Percentiles rank a stretch among this genome's conserved stretches.
Evolutionary conservation across 2,888 invertebrate species (phyloP).

Genomic region (Pachydiplax longipennis): DNA sequence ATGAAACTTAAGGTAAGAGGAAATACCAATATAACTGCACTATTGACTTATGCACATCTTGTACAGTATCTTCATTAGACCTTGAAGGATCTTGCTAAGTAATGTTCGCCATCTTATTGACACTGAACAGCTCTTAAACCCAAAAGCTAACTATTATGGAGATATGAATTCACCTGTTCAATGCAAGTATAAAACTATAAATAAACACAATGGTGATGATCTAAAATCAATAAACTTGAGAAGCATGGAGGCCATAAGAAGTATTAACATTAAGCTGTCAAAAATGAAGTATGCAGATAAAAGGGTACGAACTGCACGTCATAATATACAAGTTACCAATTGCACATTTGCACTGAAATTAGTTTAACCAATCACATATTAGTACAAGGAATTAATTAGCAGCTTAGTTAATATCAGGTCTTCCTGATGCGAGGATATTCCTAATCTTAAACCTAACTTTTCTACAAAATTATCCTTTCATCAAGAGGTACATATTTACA

Average conservation of each 20-base stretch:
- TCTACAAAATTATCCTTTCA: too few relatives aligned
- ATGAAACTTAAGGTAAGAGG: conserved; percentile 23
- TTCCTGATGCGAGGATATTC: too few relatives aligned
- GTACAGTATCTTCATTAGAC: too few relatives aligned
- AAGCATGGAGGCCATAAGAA: neutral
- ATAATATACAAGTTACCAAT: neutral
- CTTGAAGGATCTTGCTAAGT: too few relatives aligned
- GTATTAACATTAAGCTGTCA: neutral
- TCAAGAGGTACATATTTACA: too few relatives aligned
- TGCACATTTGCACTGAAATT: too few relatives aligned
- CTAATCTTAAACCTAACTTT: too few relatives aligned
- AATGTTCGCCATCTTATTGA: neutral
- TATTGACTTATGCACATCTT: neutral
- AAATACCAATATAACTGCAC: neutral
- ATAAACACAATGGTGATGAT: neutral
- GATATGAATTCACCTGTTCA: neutral
- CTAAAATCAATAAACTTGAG: neutral
- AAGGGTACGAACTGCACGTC: neutral
- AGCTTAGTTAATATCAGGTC: too few relatives aligned
- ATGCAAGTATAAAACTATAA: neutral
- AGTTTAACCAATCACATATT: too few relatives aligned
- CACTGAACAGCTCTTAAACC: neutral
- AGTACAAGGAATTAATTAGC: too few relatives aligned
- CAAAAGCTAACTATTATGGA: neutral
- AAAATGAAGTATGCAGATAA: conserved; percentile 24